Conservation (phyloP, 1,140 invertebrate genomes). For the Galendromus occidentalis region DNA sequence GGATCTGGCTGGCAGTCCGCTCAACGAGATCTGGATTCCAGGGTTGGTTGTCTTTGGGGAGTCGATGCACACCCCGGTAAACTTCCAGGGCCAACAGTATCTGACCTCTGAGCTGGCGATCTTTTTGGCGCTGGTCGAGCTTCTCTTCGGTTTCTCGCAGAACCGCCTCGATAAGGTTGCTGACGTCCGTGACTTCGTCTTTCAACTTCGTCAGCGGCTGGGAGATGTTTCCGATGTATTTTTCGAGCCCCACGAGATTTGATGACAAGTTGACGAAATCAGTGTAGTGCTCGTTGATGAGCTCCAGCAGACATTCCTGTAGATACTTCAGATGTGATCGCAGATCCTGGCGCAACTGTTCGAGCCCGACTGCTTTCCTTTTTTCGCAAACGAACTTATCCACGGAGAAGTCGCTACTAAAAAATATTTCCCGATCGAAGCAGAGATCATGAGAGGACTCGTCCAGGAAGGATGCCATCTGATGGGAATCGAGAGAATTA, state of each 20-base stretch:
- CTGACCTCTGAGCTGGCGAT: background rate
- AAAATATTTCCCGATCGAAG: slow-evolving; percentile 16
- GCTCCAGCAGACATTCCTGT: slow-evolving; percentile 74
- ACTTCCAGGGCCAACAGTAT: slow-evolving; percentile 13
- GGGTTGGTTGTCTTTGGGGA: background rate
- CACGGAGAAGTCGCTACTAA: slow-evolving; percentile 52
- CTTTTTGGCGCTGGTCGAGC: background rate
- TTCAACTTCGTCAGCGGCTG: slow-evolving; percentile 50
- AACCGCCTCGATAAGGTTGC: background rate
- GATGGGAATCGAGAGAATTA: too few species aligned
- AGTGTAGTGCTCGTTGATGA: slow-evolving; percentile 90
- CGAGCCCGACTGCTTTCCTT: slow-evolving; percentile 52
- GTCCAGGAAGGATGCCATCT: slow-evolving; percentile 10
- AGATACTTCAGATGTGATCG: slow-evolving; percentile 70
- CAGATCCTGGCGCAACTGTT: slow-evolving; percentile 71
- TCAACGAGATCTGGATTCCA: slow-evolving; percentile 3
- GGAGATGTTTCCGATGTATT: slow-evolving; percentile 55
- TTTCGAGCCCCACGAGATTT: slow-evolving; percentile 73
- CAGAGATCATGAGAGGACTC: background rate
- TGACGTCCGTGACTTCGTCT: slow-evolving; percentile 45
- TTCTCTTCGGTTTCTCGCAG: background rate
- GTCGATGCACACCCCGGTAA: background rate
- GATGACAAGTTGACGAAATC: slow-evolving; percentile 91
- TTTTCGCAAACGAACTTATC: slow-evolving; percentile 73
- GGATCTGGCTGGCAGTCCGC: background rate